Percentiles rank a stretch among this genome's conserved stretches.
These are phyloP conservation scores for Maccullochella peelii DNA, from an alignment of 2,113 vertebrate genomes.

Conservation along the genomic window DNA sequence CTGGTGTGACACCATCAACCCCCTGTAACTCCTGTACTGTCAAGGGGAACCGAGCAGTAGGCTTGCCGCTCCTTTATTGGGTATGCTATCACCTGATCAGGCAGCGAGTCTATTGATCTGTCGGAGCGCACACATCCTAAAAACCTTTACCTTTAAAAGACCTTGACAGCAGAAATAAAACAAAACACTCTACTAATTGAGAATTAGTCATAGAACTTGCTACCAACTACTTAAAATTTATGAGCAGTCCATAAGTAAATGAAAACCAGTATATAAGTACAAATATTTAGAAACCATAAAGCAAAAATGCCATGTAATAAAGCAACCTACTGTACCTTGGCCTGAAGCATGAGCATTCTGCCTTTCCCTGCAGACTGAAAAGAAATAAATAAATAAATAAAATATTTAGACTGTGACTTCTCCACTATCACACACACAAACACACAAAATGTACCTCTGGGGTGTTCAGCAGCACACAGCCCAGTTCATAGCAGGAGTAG, in stretches of 20 bases:
- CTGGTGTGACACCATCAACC: not conserved
- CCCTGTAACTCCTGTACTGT: not conserved
- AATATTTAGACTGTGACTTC: slow-evolving; percentile 44
- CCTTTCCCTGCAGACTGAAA: slow-evolving; percentile 89
- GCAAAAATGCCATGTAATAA: not conserved
- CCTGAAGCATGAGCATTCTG: slow-evolving; percentile 90
- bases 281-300: not conserved
- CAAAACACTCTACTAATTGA: not conserved
- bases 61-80: not conserved
- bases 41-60: not conserved
- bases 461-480: slow-evolving; percentile 89
- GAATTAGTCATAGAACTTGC: not conserved
- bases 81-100: slow-evolving; percentile 8
- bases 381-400: not conserved
- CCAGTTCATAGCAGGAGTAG: slow-evolving; percentile 94
- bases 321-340: slow-evolving; percentile 87
- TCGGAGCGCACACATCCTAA: not conserved
- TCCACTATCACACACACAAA: not conserved
- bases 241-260: not conserved
- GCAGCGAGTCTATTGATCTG: not conserved
- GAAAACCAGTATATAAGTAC: not conserved
- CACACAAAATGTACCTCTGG: slow-evolving; percentile 86
- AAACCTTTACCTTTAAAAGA: not conserved
- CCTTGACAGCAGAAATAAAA: not conserved
- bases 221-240: not conserved